phyloP scores from a whole-genome alignment of 2,113 vertebrate species.

The Parotia lawesii region DNA sequence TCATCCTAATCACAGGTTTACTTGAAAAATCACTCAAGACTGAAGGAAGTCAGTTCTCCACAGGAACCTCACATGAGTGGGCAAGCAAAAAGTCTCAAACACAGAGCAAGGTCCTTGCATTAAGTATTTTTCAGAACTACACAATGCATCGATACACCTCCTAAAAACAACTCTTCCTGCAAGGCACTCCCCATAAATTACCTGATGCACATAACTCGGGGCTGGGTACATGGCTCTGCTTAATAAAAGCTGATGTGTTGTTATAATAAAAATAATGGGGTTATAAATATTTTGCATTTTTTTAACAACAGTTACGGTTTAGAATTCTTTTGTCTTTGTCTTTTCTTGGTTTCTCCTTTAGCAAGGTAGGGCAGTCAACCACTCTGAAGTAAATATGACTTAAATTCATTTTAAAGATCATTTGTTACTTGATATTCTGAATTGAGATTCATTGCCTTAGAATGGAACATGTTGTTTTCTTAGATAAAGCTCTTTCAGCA shows the following conservation, averaged over 20 bases:
- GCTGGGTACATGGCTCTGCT: not conserved
- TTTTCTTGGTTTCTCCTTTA: not conserved
- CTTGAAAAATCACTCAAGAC: not conserved
- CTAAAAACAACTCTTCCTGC: not conserved
- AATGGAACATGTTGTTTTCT: not conserved
- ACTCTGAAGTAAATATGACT: not conserved
- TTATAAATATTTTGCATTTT: not conserved
- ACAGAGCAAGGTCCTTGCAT: not conserved
- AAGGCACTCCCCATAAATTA: not conserved
- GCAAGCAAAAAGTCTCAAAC: too few species aligned
- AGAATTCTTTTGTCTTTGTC: too few species aligned
- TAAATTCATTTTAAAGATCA: not conserved
- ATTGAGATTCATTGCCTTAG: not conserved
- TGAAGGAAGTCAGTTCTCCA: not conserved
- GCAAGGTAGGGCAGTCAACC: not conserved
- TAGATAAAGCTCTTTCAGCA: not conserved
- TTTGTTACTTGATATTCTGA: not conserved
- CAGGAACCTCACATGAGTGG: rapidly evolving
- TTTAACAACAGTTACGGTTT: not conserved
- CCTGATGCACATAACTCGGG: too few species aligned
- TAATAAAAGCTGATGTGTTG: not conserved
- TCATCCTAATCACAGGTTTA: not conserved
- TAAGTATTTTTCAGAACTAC: not conserved
- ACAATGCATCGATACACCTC: not conserved
- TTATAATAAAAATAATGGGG: not conserved